Percentiles rank a stretch among this genome's conserved stretches.
Evolutionary conservation across 2,888 invertebrate species (phyloP).

Genomic region (Iselma pallidipennis): DNA sequence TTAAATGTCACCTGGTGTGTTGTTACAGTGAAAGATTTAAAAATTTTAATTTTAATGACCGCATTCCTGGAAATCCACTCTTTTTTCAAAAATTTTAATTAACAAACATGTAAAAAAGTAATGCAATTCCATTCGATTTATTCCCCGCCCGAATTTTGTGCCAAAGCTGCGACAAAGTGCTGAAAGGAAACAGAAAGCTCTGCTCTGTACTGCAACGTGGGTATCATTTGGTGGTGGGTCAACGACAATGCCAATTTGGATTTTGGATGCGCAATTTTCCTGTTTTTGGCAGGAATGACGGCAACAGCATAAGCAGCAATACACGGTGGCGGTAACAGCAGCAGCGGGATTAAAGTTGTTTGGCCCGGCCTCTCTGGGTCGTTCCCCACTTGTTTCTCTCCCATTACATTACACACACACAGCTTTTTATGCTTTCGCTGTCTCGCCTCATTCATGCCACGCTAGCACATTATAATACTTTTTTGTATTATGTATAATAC

Average conservation of each 20-base stretch:
- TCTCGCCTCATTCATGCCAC: slow-evolving; percentile 14
- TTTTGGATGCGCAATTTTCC: background rate
- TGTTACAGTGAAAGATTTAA: background rate
- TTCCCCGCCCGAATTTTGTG: background rate
- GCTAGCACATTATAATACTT: background rate
- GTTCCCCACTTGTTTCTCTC: background rate
- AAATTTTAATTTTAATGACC: background rate
- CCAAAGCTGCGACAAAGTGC: no score
- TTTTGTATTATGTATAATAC: background rate
- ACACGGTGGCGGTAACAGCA: no score
- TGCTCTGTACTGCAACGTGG: no score
- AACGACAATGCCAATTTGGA: background rate
- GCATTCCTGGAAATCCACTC: no score
- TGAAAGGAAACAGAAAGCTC: no score
- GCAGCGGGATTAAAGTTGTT: background rate
- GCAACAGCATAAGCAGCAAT: background rate
- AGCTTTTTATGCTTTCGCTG: background rate
- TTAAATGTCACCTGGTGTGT: background rate
- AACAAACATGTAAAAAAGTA: no score
- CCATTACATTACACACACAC: background rate
- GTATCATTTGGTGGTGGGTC: no score
- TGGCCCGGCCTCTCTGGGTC: background rate
- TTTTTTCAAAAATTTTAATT: background rate
- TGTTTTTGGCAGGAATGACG: background rate
- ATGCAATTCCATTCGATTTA: no score